Conservation (phyloP, 2,888 invertebrate genomes). For the Macrosiphum euphorbiae region DNA sequence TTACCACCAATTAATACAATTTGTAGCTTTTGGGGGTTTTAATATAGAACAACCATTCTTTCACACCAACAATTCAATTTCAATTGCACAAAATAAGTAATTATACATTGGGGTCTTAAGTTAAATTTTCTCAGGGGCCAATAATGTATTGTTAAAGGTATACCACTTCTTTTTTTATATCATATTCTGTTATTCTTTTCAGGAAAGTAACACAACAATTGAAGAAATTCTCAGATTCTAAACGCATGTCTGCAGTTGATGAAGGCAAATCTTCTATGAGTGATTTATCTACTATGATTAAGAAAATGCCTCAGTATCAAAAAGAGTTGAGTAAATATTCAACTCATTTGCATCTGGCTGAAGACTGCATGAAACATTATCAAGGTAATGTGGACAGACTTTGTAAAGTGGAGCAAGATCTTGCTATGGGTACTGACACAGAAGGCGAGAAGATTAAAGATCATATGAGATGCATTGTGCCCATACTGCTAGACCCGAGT, state of each 20-base stretch:
- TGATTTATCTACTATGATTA: conserved; percentile 98
- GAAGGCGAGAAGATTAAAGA: conserved; percentile 99
- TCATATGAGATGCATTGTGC: conserved; percentile 98
- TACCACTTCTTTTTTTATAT: not conserved
- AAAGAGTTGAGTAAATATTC: conserved; percentile 99
- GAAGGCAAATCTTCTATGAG: conserved; percentile 96
- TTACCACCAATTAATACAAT: no score
- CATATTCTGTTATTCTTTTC: conserved; percentile 58
- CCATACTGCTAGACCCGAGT: conserved; percentile 90
- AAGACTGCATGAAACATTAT: conserved; percentile 99
- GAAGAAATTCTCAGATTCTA: conserved; percentile 96
- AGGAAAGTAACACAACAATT: conserved; percentile 96
- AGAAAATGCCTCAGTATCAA: conserved; percentile 99
- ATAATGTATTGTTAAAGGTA: not conserved
- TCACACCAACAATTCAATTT: no score
- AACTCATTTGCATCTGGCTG: conserved; percentile 97
- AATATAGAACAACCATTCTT: no score
- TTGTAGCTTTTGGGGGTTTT: no score
- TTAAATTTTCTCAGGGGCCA: not conserved
- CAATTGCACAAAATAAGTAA: no score
- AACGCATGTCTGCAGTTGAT: conserved; percentile 83
- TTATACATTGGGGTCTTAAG: not conserved
- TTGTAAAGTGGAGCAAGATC: conserved; percentile 98
- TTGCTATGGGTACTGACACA: conserved; percentile 99
- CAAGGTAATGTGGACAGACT: conserved; percentile 76